Percentiles rank a stretch among this genome's conserved stretches.
Conservation (phyloP, 2,113 vertebrate genomes). For the Dinomys branickii region DNA sequence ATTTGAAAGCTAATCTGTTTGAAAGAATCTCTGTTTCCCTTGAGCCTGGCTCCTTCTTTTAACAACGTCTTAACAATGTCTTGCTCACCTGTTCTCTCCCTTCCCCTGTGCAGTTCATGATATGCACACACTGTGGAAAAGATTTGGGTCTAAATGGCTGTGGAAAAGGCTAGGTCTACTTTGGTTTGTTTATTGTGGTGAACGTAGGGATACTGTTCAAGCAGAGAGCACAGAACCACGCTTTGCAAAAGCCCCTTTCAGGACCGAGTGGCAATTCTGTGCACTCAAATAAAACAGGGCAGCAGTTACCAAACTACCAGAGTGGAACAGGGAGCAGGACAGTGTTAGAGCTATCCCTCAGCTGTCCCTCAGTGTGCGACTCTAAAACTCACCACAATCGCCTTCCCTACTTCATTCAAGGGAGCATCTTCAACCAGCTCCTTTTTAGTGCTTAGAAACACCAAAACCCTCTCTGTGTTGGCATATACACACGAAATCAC, state of each 20-base stretch:
- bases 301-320: neutral
- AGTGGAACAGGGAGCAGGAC: neutral
- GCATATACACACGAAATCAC: neutral
- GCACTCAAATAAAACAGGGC: neutral
- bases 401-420: neutral
- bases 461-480: neutral
- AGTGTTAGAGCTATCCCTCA: too few relatives aligned
- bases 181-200: neutral
- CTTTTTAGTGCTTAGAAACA: neutral
- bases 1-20: neutral
- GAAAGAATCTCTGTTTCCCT: neutral
- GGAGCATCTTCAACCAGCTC: neutral
- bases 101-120: neutral
- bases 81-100: neutral
- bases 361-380: accelerated
- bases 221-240: neutral
- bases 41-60: accelerated
- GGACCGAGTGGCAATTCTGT: neutral
- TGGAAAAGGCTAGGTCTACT: neutral
- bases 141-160: neutral
- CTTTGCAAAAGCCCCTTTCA: neutral
- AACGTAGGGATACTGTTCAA: neutral
- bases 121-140: accelerated
- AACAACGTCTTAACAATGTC: neutral
- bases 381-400: neutral